These are phyloP conservation scores for Gulo gulo DNA, from an alignment of 2,113 vertebrate genomes.

Conservation along the genomic window DNA sequence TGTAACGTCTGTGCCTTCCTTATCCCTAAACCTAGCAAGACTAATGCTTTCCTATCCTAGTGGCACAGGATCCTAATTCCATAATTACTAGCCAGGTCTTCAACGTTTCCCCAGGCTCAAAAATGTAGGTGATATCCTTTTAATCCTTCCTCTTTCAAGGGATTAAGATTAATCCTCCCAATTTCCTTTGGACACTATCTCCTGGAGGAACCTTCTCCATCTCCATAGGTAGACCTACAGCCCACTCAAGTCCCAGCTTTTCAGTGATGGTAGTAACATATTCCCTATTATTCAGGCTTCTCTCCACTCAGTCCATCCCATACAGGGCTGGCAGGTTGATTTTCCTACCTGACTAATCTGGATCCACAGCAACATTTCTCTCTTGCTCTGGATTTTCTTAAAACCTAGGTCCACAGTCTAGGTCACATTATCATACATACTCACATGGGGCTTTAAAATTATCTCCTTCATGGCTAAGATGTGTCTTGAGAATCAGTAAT, in stretches of 20 bases:
- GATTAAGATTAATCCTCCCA: not conserved
- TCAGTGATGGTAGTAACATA: not conserved
- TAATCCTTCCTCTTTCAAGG: not conserved
- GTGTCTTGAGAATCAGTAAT: not conserved
- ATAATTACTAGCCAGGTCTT: not conserved
- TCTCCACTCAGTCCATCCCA: not conserved
- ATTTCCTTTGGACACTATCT: not conserved
- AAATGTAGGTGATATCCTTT: not conserved
- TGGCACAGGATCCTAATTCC: not conserved
- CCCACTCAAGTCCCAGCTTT: fast-evolving
- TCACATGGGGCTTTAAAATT: not conserved
- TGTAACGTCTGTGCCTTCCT: not conserved
- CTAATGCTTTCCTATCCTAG: not conserved
- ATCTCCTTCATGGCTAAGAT: not conserved
- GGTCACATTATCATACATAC: not conserved
- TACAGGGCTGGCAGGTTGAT: fast-evolving
- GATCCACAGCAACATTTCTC: fast-evolving
- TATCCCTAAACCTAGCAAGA: not conserved
- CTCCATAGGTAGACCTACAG: not conserved
- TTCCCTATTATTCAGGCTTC: not conserved
- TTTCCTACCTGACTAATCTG: not conserved
- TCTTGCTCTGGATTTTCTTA: not conserved
- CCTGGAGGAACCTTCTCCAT: not conserved
- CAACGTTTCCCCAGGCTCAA: not conserved
- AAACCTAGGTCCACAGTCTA: not conserved